Evolutionary conservation across 2,888 invertebrate species (phyloP).

Genomic region (Siphlonurus alternatus): DNA sequence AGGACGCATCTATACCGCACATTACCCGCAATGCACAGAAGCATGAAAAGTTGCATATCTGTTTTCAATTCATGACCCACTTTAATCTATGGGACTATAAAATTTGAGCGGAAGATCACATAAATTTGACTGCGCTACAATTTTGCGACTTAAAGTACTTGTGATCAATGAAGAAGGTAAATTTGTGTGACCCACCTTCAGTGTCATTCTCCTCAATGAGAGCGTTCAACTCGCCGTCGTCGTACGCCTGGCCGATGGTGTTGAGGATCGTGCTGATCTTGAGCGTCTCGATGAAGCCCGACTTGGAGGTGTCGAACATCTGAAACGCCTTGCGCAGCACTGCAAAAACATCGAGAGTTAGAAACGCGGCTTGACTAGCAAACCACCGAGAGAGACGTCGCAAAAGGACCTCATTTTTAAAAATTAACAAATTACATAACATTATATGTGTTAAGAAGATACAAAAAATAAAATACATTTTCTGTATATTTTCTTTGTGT

Average conservation of each 20-base stretch:
- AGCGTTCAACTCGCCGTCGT: constrained; percentile 74
- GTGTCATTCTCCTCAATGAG: constrained; percentile 85
- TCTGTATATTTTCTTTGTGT: too few relatives aligned
- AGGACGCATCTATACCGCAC: too few relatives aligned
- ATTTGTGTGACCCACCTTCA: constrained; percentile 38
- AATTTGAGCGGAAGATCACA: too few relatives aligned
- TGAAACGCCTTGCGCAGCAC: constrained; percentile 92
- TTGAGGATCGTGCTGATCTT: constrained; percentile 85
- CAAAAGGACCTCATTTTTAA: neutral
- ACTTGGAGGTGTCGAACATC: constrained; percentile 90
- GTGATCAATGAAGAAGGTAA: too few relatives aligned
- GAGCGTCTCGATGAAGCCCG: constrained; percentile 77
- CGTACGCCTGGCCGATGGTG: constrained; percentile 90
- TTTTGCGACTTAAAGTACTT: too few relatives aligned
- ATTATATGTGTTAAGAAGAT: neutral
- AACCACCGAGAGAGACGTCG: neutral
- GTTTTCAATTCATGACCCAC: too few relatives aligned
- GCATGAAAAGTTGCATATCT: too few relatives aligned
- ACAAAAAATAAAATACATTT: too few relatives aligned
- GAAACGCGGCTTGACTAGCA: neutral
- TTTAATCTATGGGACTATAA: too few relatives aligned
- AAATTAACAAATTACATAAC: neutral
- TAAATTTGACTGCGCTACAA: too few relatives aligned
- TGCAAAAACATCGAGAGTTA: constrained; percentile 23
- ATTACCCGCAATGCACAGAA: too few relatives aligned